Percentiles rank a stretch among this genome's conserved stretches.
Evolutionary conservation across 2,888 invertebrate genomes (phyloP).

Genomic region (Sinhomidia bicolor): DNA sequence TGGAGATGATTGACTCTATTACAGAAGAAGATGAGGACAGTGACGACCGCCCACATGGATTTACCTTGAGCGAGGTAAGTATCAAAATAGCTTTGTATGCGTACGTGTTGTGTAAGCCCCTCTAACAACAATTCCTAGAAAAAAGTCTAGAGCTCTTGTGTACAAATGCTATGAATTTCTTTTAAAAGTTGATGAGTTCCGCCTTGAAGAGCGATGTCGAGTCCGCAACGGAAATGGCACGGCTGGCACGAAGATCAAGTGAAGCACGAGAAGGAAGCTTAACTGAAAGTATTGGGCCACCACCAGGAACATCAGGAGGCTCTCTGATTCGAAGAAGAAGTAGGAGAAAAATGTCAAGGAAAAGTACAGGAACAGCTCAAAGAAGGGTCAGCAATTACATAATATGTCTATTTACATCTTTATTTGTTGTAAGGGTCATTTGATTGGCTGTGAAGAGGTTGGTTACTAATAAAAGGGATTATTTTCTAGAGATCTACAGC

Average conservation of each 20-base stretch:
- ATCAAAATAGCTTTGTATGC: too few species aligned
- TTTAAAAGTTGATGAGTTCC: slow-evolving; percentile 87
- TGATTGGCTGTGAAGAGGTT: too few species aligned
- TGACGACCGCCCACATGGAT: slow-evolving; percentile 81
- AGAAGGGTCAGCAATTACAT: slow-evolving; percentile 47
- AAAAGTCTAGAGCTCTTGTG: neutral
- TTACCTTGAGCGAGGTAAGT: slow-evolving; percentile 83
- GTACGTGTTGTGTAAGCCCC: too few species aligned
- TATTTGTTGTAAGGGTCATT: too few species aligned
- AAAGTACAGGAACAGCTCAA: slow-evolving; percentile 69
- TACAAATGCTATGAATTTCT: neutral
- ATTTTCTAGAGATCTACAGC: slow-evolving; percentile 64
- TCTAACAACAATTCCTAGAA: too few species aligned
- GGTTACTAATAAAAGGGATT: neutral
- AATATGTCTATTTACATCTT: too few species aligned
- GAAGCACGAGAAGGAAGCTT: slow-evolving; percentile 80
- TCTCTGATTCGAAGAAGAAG: slow-evolving; percentile 71
- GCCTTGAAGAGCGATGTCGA: slow-evolving; percentile 90
- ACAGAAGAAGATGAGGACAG: slow-evolving; percentile 84
- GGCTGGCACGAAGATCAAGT: slow-evolving; percentile 81
- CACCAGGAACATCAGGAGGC: slow-evolving; percentile 58
- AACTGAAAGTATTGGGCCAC: slow-evolving; percentile 80
- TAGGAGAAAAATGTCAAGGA: slow-evolving; percentile 73
- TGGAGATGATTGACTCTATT: slow-evolving; percentile 81
- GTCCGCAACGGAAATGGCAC: slow-evolving; percentile 83